Percentiles rank a stretch among this genome's conserved stretches.
phyloP scores from a whole-genome alignment of 2,797 vertebrate species.

The Coregonus suidteri region DNA sequence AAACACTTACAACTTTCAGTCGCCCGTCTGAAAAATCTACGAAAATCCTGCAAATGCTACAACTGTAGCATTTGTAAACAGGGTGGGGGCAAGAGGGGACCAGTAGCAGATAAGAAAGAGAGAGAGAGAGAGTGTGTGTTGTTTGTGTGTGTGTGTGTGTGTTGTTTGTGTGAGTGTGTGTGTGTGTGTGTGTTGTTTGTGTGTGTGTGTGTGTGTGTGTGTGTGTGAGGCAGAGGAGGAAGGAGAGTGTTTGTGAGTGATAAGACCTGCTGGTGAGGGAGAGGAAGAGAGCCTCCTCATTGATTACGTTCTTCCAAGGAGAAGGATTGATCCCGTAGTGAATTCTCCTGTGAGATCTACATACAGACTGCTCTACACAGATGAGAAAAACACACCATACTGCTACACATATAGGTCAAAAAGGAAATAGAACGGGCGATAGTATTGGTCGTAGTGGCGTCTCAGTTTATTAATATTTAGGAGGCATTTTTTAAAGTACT shows the following conservation, averaged over 20 bases:
- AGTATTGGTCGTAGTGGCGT: too few species aligned
- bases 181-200: slow-evolving; percentile 16
- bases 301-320: not conserved
- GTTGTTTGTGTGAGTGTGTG: slow-evolving; percentile 24
- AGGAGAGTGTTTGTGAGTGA: not conserved
- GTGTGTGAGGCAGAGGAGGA: not conserved
- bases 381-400: slow-evolving; percentile 6
- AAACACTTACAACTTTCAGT: not conserved
- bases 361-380: slow-evolving; percentile 3
- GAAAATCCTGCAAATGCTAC: slow-evolving; percentile 49
- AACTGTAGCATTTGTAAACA: slow-evolving; percentile 50
- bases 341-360: not conserved
- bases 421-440: too few species aligned
- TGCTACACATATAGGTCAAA: too few species aligned
- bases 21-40: slow-evolving; percentile 13
- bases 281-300: not conserved
- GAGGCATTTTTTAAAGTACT: not conserved
- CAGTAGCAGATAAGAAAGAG: slow-evolving; percentile 27
- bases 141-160: slow-evolving; percentile 6
- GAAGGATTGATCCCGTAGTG: not conserved
- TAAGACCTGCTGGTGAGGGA: not conserved
- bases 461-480: too few species aligned
- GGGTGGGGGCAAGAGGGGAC: slow-evolving; percentile 35
- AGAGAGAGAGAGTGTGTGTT: slow-evolving; percentile 20
- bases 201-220: not conserved